These are phyloP conservation scores for Dryoscopus gambensis DNA, from an alignment of 2,113 vertebrate genomes.

Conservation along the genomic window DNA sequence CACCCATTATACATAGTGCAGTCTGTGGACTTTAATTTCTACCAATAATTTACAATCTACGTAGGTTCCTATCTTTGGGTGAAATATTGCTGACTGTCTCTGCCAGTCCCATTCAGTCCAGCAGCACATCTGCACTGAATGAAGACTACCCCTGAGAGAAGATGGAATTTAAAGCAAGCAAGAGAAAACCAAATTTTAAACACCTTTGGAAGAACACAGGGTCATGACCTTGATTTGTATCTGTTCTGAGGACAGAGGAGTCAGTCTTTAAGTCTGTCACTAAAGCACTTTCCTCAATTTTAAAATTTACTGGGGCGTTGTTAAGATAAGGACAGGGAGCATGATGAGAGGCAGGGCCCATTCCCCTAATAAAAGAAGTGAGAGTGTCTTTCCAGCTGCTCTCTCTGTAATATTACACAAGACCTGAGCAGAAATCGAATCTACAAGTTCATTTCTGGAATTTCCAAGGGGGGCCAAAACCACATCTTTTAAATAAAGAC, in stretches of 20 bases:
- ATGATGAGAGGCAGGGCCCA: neutral
- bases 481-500: neutral
- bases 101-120: neutral
- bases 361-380: neutral
- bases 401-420: neutral
- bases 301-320: neutral
- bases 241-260: neutral
- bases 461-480: neutral
- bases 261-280: neutral
- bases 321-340: slow-evolving; percentile 24
- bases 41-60: neutral
- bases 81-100: neutral
- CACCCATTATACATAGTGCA: neutral
- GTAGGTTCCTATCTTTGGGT: neutral
- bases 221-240: slow-evolving; percentile 29
- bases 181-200: neutral
- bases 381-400: neutral
- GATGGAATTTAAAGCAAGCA: neutral
- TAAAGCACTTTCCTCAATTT: neutral
- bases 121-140: neutral
- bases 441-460: neutral
- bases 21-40: neutral
- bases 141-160: neutral
- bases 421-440: neutral
- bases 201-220: neutral